A percentile compares a stretch with the other conserved stretches of the same genome.
Evolutionary conservation across 2,113 vertebrate genomes (phyloP).

Genomic region (Megalops atlanticus): DNA sequence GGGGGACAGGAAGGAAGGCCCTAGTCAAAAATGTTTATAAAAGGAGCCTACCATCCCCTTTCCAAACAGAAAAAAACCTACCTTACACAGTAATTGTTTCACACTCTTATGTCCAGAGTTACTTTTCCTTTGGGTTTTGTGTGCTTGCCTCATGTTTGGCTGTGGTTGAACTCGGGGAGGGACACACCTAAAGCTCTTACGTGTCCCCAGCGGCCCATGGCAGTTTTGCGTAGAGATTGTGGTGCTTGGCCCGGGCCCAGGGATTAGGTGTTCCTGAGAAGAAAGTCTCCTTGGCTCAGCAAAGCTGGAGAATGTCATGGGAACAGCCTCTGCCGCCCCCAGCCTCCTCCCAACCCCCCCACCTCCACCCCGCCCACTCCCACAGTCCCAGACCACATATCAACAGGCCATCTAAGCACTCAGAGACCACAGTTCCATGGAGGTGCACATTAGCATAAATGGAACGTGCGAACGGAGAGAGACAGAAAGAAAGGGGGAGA

Average conservation of each 20-base stretch:
- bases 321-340: constrained; percentile 73
- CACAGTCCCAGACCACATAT: constrained; percentile 68
- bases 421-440: constrained; percentile 71
- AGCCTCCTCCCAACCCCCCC: constrained; percentile 39
- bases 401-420: constrained; percentile 72
- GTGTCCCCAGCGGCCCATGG: constrained; percentile 77
- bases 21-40: no score
- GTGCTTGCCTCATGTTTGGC: constrained; percentile 80
- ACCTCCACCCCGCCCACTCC: constrained; percentile 11
- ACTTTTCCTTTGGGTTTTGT: constrained; percentile 84
- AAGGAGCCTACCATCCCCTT: background rate
- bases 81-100: no score
- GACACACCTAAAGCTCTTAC: constrained; percentile 84
- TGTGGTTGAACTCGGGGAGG: constrained; percentile 74
- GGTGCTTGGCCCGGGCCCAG: constrained; percentile 79
- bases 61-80: background rate
- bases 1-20: no score
- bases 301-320: constrained; percentile 75
- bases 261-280: constrained; percentile 86
- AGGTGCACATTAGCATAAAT: constrained; percentile 84
- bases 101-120: constrained; percentile 76
- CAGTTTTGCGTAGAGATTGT: constrained; percentile 74
- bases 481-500: background rate
- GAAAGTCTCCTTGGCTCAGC: constrained; percentile 73
- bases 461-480: constrained; percentile 66